A percentile compares a stretch with the other conserved stretches of the same genome.
Conservation (phyloP, 2,113 vertebrate species). For the Megatriorchis doriae region DNA sequence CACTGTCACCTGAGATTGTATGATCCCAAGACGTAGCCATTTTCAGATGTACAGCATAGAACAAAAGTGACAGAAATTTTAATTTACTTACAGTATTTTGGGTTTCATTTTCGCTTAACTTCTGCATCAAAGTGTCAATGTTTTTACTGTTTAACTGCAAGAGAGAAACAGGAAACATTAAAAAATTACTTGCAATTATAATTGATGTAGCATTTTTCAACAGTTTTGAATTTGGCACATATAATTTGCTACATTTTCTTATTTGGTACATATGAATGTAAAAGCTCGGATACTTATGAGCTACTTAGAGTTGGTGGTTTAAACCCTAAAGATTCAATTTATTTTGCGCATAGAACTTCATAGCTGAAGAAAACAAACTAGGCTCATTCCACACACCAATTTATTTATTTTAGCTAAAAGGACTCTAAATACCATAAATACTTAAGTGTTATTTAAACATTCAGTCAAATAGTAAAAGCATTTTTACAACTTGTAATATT, state of each 20-base stretch:
- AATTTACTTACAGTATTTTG: slow-evolving; percentile 77
- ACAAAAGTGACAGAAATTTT: not conserved
- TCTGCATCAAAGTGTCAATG: slow-evolving; percentile 65
- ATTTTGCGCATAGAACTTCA: not conserved
- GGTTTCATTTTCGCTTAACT: slow-evolving; percentile 73
- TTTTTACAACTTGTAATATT: not conserved
- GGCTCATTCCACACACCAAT: not conserved
- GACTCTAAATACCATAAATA: not conserved
- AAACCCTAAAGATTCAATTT: not conserved
- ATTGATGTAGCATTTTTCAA: not conserved
- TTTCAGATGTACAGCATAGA: not conserved
- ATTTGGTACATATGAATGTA: not conserved
- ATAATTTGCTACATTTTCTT: too few species aligned
- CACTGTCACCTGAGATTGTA: not conserved
- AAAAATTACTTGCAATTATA: not conserved
- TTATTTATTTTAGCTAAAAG: not conserved
- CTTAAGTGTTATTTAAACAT: not conserved
- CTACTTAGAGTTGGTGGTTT: not conserved
- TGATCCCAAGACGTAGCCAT: not conserved
- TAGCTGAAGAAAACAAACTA: not conserved
- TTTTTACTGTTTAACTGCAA: slow-evolving; percentile 52
- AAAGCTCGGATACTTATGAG: not conserved
- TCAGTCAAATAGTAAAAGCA: not conserved
- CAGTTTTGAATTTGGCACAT: not conserved
- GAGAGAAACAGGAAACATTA: not conserved